A percentile compares a stretch with the other conserved stretches of the same genome.
phyloP scores from a whole-genome alignment of 2,797 vertebrate genomes.

The Heliangelus exortis region DNA sequence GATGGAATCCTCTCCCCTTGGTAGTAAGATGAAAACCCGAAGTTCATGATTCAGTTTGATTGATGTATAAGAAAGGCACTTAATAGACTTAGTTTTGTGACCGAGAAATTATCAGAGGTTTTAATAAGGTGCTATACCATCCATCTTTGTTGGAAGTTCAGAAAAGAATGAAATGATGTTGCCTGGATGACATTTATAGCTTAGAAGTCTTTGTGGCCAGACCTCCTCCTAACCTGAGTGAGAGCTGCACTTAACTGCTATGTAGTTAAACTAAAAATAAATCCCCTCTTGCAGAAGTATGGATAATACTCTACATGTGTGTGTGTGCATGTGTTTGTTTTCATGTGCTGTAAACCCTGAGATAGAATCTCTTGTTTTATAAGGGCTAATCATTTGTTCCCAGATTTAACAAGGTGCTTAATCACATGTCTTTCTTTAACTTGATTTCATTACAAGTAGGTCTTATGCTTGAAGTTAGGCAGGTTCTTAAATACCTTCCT shows the following conservation, averaged over 20 bases:
- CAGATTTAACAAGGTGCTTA: slow-evolving; percentile 48
- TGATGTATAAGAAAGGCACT: not conserved
- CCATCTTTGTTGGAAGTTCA: not conserved
- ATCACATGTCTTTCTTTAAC: not conserved
- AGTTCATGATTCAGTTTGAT: not conserved
- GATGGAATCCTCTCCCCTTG: not conserved
- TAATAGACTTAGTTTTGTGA: not conserved
- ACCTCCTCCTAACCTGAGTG: not conserved
- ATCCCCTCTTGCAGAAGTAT: not conserved
- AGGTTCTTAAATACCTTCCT: not conserved
- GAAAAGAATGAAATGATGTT: not conserved
- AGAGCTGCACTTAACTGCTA: not conserved
- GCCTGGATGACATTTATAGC: not conserved
- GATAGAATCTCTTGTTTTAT: slow-evolving; percentile 46
- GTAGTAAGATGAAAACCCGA: not conserved
- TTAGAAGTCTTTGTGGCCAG: not conserved
- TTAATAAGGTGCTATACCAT: not conserved
- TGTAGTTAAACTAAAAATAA: not conserved
- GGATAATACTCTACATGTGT: not conserved
- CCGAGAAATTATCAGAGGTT: not conserved
- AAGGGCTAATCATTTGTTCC: slow-evolving; percentile 41
- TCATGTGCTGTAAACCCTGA: not conserved
- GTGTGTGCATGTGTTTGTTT: not conserved
- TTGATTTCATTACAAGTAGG: slow-evolving; percentile 1
- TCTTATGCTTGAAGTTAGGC: not conserved